Conservation (phyloP, 2,113 vertebrate genomes). For the Lanius ludovicianus region DNA sequence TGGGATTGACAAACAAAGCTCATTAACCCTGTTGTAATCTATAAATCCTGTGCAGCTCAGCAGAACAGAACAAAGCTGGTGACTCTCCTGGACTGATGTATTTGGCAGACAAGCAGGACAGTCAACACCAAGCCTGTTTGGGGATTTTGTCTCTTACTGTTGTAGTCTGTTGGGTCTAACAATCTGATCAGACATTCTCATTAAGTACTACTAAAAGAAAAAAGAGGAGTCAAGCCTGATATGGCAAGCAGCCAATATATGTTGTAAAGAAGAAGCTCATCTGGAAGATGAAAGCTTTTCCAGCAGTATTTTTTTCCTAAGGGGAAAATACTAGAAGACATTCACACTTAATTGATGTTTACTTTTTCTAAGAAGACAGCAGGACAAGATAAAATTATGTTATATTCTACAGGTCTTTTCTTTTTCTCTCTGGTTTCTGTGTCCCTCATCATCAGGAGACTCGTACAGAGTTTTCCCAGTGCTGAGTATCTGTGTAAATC, state of each 20-base stretch:
- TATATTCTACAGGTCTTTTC: not conserved
- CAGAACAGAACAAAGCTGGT: not conserved
- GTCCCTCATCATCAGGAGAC: not conserved
- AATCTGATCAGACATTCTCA: not conserved
- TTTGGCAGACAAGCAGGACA: not conserved
- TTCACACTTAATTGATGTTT: not conserved
- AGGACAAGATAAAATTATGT: not conserved
- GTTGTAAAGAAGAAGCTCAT: not conserved
- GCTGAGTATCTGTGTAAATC: not conserved
- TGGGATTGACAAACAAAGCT: not conserved
- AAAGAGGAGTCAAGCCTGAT: not conserved
- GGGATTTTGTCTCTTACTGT: not conserved
- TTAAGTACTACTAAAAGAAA: not conserved
- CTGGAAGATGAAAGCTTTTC: not conserved
- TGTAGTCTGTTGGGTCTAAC: not conserved
- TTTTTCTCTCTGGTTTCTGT: not conserved
- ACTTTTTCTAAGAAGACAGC: not conserved
- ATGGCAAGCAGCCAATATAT: fast-evolving
- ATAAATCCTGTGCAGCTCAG: not conserved
- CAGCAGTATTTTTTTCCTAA: not conserved
- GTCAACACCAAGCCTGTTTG: not conserved
- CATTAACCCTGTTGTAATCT: not conserved
- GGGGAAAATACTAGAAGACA: not conserved
- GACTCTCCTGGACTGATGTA: not conserved
- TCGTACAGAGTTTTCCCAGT: not conserved